Percentiles rank a stretch among this genome's conserved stretches.
These are phyloP conservation scores for Brachynemurus nebulosus DNA, from an alignment of 2,888 invertebrate species.

Conservation along the genomic window DNA sequence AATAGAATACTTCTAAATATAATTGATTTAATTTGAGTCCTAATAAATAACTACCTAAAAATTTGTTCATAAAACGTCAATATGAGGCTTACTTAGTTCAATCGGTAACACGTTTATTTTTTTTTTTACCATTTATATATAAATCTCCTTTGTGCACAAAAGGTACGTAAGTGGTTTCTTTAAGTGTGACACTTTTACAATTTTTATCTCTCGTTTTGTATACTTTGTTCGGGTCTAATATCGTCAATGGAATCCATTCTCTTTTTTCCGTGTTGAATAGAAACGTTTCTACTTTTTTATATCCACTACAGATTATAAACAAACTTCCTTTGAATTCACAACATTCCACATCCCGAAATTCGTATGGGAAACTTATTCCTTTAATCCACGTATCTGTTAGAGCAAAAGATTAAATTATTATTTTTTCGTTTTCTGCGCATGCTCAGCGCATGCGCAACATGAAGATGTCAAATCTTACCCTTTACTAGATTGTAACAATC, in stretches of 20 bases:
- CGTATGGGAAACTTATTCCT: conserved; percentile 22
- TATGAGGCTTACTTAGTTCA: too few relatives aligned
- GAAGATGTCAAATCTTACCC: conserved; percentile 14
- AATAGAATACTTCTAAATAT: conserved; percentile 9
- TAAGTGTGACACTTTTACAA: neutral
- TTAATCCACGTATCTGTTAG: conserved; percentile 23
- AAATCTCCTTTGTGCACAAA: conserved; percentile 3
- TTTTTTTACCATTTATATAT: conserved; percentile 5
- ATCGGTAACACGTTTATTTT: neutral
- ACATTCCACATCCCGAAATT: conserved; percentile 23
- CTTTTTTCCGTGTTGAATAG: neutral
- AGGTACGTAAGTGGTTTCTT: conserved; percentile 1
- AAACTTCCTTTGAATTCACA: conserved; percentile 24
- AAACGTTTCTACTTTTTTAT: conserved; percentile 4
- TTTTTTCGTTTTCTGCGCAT: neutral
- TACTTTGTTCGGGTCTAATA: conserved; percentile 6
- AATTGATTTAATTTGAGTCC: conserved; percentile 2
- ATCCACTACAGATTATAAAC: conserved; percentile 14
- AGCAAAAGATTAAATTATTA: neutral
- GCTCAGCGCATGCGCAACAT: neutral
- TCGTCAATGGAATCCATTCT: conserved; percentile 2
- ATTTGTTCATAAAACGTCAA: too few relatives aligned
- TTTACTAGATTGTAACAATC: conserved; percentile 26
- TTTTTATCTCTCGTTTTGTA: neutral
- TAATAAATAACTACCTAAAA: conserved; percentile 7